Evolutionary conservation across 35 echinoderm and acorn worm species (phyloP).

Genomic region (Diadema setosum): DNA sequence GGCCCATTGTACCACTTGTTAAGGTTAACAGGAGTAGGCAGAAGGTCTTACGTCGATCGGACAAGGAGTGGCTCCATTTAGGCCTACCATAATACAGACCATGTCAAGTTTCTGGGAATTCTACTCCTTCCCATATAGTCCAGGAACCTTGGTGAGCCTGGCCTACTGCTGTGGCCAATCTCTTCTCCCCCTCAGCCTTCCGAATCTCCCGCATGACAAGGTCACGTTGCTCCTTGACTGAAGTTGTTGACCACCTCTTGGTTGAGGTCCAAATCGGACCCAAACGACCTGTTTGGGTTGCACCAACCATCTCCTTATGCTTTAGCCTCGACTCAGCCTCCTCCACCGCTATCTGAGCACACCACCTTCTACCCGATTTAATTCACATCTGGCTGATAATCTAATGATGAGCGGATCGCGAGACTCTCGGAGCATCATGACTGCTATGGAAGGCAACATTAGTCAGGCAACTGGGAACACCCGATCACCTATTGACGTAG

Average conservation of each 20-base stretch:
- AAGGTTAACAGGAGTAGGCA: background rate
- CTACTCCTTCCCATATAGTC: background rate
- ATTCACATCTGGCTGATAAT: background rate
- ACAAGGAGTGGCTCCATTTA: background rate
- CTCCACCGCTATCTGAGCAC: background rate
- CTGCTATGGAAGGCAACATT: background rate
- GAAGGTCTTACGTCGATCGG: background rate
- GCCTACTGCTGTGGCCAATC: constrained; percentile 7
- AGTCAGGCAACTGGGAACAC: background rate
- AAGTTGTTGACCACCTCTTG: constrained; percentile 22
- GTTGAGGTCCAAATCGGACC: background rate
- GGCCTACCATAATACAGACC: background rate
- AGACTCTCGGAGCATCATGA: background rate
- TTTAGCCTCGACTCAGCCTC: background rate
- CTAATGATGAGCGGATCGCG: background rate
- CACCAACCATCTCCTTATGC: background rate
- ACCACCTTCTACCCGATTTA: constrained; percentile 14
- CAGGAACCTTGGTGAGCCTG: constrained; percentile 16
- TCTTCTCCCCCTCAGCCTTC: constrained; percentile 11
- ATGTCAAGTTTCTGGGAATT: background rate
- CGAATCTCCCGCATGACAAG: constrained; percentile 6
- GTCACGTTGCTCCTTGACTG: background rate
- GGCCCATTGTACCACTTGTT: background rate
- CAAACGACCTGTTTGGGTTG: background rate
- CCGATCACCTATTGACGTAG: background rate